Conservation (phyloP, 2,113 vertebrate genomes). For the Gallinago paraguaiae region DNA sequence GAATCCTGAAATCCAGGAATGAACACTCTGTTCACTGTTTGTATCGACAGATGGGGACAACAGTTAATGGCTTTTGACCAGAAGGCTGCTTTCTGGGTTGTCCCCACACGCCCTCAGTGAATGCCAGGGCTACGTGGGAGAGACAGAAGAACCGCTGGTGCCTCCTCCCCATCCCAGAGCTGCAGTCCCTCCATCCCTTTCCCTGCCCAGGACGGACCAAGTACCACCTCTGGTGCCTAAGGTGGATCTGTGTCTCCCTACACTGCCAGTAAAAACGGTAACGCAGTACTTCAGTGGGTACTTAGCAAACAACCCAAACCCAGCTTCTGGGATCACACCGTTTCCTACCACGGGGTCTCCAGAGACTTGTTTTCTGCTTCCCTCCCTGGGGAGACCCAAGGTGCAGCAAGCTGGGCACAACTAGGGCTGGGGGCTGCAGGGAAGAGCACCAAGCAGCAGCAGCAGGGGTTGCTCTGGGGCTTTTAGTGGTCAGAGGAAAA, state of each 20-base stretch:
- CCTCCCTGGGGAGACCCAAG: background rate
- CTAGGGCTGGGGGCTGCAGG: background rate
- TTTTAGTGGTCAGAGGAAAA: background rate
- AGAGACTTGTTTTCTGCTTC: background rate
- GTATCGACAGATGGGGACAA: background rate
- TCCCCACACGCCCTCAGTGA: background rate
- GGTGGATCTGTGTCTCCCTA: background rate
- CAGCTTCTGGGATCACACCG: background rate
- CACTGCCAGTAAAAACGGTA: background rate
- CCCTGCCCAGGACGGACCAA: background rate
- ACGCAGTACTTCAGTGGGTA: background rate
- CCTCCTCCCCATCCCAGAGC: background rate
- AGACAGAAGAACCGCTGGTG: background rate
- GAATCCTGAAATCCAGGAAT: background rate
- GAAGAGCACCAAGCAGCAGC: background rate
- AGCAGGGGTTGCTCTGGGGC: background rate
- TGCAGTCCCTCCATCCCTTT: background rate
- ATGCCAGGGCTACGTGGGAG: background rate
- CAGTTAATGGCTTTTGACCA: background rate
- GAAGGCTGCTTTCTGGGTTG: background rate
- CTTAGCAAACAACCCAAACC: rapidly evolving
- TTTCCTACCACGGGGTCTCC: background rate
- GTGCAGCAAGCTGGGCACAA: background rate
- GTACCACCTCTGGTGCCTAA: background rate
- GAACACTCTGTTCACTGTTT: background rate